Evolutionary conservation across 1,140 invertebrate species (phyloP).

Genomic region (Bombyx mori): ASM3026992v2 NC_085124.1:924001-924500

Average conservation of each 20-base stretch:
- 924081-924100: constrained; percentile 33
- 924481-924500: no score
- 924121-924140: constrained; percentile 15
- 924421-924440: no score
- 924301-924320: constrained; percentile 71
- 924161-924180: constrained; percentile 47
- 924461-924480: no score
- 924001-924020: constrained; percentile 80
- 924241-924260: constrained; percentile 77
- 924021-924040: constrained; percentile 73
- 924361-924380: background rate
- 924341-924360: constrained; percentile 18
- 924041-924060: constrained; percentile 76
- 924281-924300: constrained; percentile 76
- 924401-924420: no score
- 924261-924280: constrained; percentile 73
- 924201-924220: constrained; percentile 45
- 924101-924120: constrained; percentile 29
- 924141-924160: constrained; percentile 24
- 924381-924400: background rate
- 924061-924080: constrained; percentile 64
- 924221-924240: constrained; percentile 73
- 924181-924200: constrained; percentile 40
- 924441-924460: background rate
- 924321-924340: constrained; percentile 63